Evolutionary conservation across 2,888 invertebrate genomes (phyloP), one percentile per base, ranked within the genome.

Genomic region (Lordiphosa andalusiaca): DNA sequence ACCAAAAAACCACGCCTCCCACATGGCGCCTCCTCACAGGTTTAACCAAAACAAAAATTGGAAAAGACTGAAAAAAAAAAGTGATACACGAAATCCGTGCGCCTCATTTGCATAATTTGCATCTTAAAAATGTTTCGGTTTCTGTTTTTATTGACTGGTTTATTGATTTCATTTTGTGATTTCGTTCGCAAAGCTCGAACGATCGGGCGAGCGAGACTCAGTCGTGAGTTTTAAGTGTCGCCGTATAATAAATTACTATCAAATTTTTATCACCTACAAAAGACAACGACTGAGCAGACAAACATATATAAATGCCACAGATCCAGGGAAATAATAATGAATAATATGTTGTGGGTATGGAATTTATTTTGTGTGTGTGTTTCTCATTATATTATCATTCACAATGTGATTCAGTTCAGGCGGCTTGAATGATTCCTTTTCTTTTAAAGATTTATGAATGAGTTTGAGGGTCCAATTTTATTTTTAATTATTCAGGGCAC

Each of bases 151-250:
- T 81, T 74, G 78, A 81, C 77, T 83, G 71, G 77, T 81, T 84
- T 84, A 84, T 81, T 84, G 77, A 84, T 80, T 80, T 76, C 66
- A 74, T 81, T 77, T 72, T 67, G 69, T 75, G 75, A 67, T 68
- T 64, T 67, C 67, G 67, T 72, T 69, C 25, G 16, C 38, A 44
- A 33, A 37, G 51, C n/a, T n/a, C n/a, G n/a, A n/a, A n/a, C 36
- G 38, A 44, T 30, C 49, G 30, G n/a, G 30, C 19, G 13, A 4
- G 1, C 16, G 33, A 19, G 30, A 36, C 36, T 41, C 37, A 7
- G 35, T 40, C 39, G 36, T 9, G 21, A 55, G 61, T 56, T 57
- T 51, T 38, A 37, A 33, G 42, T 52, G 53, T 51, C 25, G 54
- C 54, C 54, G 54, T 47, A 55, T 74, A 68, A 74, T 78, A 83